These are phyloP conservation scores for Scrobipalpa atriplicella DNA, from an alignment of 2,888 invertebrate species.

Conservation along the genomic window DNA sequence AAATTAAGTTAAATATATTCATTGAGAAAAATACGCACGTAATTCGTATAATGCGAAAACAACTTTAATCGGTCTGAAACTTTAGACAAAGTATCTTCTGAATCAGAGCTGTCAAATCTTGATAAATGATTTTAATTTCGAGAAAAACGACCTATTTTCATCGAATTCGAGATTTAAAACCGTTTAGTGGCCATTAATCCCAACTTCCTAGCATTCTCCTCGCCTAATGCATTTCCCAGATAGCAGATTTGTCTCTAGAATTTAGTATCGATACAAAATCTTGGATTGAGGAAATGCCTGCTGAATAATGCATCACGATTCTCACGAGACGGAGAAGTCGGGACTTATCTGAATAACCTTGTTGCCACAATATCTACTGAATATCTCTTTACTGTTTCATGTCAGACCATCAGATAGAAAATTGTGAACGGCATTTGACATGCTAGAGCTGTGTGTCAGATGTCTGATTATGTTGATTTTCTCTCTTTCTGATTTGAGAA, in stretches of 20 bases:
- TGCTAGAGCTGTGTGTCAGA: not conserved
- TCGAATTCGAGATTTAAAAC: slow-evolving; percentile 1
- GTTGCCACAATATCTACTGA: slow-evolving; percentile 1
- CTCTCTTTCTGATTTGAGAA: not conserved
- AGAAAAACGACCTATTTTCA: slow-evolving; percentile 12
- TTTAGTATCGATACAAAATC: slow-evolving; percentile 20
- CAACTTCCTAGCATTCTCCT: not conserved
- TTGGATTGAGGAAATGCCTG: slow-evolving; percentile 9
- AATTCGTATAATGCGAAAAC: too few species aligned
- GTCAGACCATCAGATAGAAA: not conserved
- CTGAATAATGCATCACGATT: slow-evolving; percentile 17
- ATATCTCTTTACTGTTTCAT: slow-evolving; percentile 4
- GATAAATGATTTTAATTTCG: slow-evolving; percentile 17
- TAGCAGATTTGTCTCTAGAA: slow-evolving; percentile 9
- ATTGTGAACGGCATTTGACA: not conserved
- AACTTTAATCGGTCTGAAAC: too few species aligned
- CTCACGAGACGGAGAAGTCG: not conserved
- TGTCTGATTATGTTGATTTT: not conserved
- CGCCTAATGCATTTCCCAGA: slow-evolving; percentile 11
- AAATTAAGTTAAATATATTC: too few species aligned
- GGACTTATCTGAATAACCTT: slow-evolving; percentile 19
- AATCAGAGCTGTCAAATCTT: not conserved
- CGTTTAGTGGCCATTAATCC: slow-evolving; percentile 11
- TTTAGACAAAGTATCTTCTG: too few species aligned
- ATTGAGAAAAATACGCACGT: too few species aligned